Percentiles rank a stretch among this genome's conserved stretches.
Evolutionary conservation across 2,113 vertebrate species (phyloP).

Genomic region (Takifugu bimaculatus): DNA sequence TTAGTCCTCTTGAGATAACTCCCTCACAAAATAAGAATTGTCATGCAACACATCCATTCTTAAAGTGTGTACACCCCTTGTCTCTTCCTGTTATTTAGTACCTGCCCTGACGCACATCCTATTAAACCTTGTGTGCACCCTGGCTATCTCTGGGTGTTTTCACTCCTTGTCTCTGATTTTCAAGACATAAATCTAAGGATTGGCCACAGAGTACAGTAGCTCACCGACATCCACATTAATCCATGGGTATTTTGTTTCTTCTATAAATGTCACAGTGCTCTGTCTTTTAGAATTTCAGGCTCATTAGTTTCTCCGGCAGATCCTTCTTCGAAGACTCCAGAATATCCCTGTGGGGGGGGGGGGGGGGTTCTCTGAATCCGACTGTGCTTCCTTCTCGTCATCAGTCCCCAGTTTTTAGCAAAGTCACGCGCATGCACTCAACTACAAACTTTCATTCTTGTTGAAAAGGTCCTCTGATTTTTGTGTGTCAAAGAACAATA

Average conservation of each 20-base stretch:
- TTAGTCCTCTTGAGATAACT: background rate
- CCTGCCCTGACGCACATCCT: slow-evolving; percentile 78
- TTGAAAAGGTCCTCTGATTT: slow-evolving; percentile 44
- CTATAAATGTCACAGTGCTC: background rate
- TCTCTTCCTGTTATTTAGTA: slow-evolving; percentile 80
- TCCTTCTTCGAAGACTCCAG: slow-evolving; percentile 40
- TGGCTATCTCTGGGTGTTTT: slow-evolving; percentile 38
- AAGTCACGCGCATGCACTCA: slow-evolving; percentile 2
- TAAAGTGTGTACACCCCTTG: slow-evolving; percentile 69
- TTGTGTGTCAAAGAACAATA: slow-evolving; percentile 74
- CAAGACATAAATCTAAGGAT: too few relatives aligned
- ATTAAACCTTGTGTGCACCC: slow-evolving; percentile 72
- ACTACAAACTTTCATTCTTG: slow-evolving; percentile 24
- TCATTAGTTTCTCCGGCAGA: slow-evolving; percentile 47
- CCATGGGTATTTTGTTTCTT: background rate
- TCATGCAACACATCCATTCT: slow-evolving; percentile 70
- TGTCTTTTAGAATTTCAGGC: slow-evolving; percentile 34
- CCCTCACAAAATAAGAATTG: slow-evolving; percentile 30
- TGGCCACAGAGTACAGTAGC: too few relatives aligned
- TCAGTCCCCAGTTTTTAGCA: slow-evolving; percentile 64
- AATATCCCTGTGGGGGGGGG: slow-evolving; percentile 43
- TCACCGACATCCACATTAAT: too few relatives aligned
- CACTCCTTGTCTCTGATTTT: slow-evolving; percentile 7
- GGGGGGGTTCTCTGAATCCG: slow-evolving; percentile 58
- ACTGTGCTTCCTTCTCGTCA: slow-evolving; percentile 71